phyloP scores from a whole-genome alignment of 2,888 invertebrate species.

The Ochropacha duplaris region DNA sequence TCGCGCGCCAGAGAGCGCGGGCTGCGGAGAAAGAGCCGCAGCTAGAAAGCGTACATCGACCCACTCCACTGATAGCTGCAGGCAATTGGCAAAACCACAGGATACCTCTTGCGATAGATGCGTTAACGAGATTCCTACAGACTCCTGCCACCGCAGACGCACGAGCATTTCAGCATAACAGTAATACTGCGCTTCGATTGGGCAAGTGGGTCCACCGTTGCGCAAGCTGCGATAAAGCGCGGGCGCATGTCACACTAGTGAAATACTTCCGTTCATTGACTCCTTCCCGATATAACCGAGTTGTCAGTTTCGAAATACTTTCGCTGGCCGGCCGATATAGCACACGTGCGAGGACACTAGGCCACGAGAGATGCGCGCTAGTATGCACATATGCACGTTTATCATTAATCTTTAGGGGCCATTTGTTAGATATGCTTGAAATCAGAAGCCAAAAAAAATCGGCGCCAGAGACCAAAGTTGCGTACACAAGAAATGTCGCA shows the following conservation, averaged over 20 bases:
- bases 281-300: constrained; percentile 77
- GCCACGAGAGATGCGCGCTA: constrained; percentile 32
- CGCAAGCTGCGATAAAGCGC: constrained; percentile 75
- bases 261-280: constrained; percentile 83
- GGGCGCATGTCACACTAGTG: constrained; percentile 77
- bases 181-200: constrained; percentile 55
- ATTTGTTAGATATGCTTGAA: constrained; percentile 51
- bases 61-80: constrained; percentile 28
- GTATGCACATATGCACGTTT: constrained; percentile 33
- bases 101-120: constrained; percentile 51
- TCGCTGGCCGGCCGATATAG: constrained; percentile 54
- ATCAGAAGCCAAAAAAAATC: constrained; percentile 31
- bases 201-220: constrained; percentile 68
- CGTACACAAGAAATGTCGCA: constrained; percentile 28
- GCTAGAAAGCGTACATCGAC: constrained; percentile 73
- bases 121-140: constrained; percentile 60
- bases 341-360: constrained; percentile 51
- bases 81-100: constrained; percentile 48
- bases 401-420: constrained; percentile 58
- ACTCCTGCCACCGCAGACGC: constrained; percentile 51
- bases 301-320: constrained; percentile 71
- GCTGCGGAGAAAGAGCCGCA: constrained; percentile 57
- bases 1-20: constrained; percentile 50
- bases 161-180: constrained; percentile 47
- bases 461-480: constrained; percentile 30